Evolutionary conservation across 2,113 vertebrate species (phyloP), one percentile per base, ranked within the genome.

Genomic region (Pituophis catenifer): DNA sequence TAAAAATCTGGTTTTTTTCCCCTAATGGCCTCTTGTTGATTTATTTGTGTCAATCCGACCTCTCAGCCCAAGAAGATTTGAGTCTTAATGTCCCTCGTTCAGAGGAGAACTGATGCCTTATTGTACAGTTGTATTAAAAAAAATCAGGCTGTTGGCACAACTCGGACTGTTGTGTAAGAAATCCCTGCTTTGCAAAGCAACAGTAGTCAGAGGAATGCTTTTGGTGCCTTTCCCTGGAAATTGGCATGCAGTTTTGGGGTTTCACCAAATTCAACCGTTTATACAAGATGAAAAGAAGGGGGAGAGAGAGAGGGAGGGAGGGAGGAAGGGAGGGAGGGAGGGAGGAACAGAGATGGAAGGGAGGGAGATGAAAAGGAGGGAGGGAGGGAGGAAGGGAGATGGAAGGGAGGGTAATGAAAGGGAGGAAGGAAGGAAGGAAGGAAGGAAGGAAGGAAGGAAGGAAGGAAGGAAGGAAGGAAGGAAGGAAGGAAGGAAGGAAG

Each of bases 41-140:
- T 81, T 44, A 9, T 81, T 54, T 90, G 88, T 90, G 86, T 90
- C 92, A 54, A 57, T 53, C 95, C 91, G 96, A 92, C 93, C 75
- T 44, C 94, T 95, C 93, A 90, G 94, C 89, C 29, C 94, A 90
- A 97, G 95, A 96, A 91, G 93, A 50, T 92, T 97, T 96, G 95
- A 50, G 19, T 88, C 93, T 96, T 95, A 97, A 95, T 96, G 91
- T 21, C 3, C 70, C 91, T 91, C 15, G 86, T 96, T 95, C 89
- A 96, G 86, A 86, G 91, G 0, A 0, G 92, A 95, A 93, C 93
- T 93, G 70, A 91, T n/a, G 48, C 50, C 0, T 53, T 87, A 90
- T 91, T 87, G 44, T 93, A 12, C 86, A 90, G 94, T 94, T 90
- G 1, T 0, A 1, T 21, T 57, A 7, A 87, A 48, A 13, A 53